A percentile compares a stretch with the other conserved stretches of the same genome.
Conservation (phyloP, 2,797 vertebrate genomes). For the Triplophysa yarkandensis region DNA sequence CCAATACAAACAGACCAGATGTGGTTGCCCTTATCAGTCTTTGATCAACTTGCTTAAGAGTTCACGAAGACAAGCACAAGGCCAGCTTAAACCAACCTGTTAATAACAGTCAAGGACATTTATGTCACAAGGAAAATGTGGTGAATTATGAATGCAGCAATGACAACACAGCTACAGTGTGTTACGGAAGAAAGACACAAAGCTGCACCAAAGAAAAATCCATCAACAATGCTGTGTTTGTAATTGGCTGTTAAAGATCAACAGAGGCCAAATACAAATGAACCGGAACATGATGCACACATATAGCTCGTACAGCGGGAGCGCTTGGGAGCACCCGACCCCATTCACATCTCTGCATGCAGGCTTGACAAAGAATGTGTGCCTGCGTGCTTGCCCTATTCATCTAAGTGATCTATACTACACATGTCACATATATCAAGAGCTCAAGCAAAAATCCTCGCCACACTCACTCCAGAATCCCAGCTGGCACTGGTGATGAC, state of each 20-base stretch:
- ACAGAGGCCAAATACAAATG: constrained; percentile 41
- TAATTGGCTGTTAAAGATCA: constrained; percentile 41
- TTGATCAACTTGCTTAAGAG: neutral
- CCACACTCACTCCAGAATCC: constrained; percentile 19
- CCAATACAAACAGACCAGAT: neutral
- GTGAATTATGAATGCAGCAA: neutral
- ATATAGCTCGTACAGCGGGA: neutral
- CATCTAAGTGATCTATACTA: constrained; percentile 41
- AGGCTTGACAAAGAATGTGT: constrained; percentile 30
- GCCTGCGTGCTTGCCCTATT: constrained; percentile 6
- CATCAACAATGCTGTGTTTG: constrained; percentile 16
- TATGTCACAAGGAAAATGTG: neutral
- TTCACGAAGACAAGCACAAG: neutral
- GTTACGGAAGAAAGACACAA: constrained; percentile 7
- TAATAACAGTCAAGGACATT: neutral
- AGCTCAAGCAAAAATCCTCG: constrained; percentile 27
- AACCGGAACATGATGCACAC: constrained; percentile 34
- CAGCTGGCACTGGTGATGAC: constrained; percentile 19
- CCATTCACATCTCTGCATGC: constrained; percentile 25
- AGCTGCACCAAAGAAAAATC: neutral
- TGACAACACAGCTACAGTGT: neutral
- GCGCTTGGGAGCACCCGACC: neutral
- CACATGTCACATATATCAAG: constrained; percentile 28
- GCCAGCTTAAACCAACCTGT: neutral
- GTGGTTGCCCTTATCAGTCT: neutral